Evolutionary conservation across 2,888 invertebrate genomes (phyloP).

Genomic region (Venustoraphidia nigricollis): DNA sequence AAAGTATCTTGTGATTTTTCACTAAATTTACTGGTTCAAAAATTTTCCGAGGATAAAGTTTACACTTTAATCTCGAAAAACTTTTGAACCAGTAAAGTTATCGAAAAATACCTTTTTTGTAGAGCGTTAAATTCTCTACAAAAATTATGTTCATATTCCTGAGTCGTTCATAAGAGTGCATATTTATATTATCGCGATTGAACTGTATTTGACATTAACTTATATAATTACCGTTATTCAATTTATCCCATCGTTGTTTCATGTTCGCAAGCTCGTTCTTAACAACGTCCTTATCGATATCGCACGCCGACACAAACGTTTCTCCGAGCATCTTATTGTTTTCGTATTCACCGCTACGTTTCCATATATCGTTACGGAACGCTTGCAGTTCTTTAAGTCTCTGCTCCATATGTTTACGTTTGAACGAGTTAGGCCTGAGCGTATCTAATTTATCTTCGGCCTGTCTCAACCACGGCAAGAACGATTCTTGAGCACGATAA

Average conservation of each 20-base stretch:
- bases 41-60: too few species aligned
- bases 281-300: constrained; percentile 81
- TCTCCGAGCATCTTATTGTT: constrained; percentile 76
- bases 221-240: constrained; percentile 54
- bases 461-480: constrained; percentile 76
- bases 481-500: constrained; percentile 67
- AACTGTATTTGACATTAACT: too few species aligned
- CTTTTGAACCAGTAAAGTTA: too few species aligned
- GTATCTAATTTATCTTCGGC: constrained; percentile 73
- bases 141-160: too few species aligned
- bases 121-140: too few species aligned
- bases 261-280: constrained; percentile 65
- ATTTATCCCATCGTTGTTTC: constrained; percentile 79
- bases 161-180: too few species aligned
- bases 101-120: too few species aligned
- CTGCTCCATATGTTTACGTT: constrained; percentile 72
- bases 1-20: too few species aligned
- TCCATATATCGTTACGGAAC: constrained; percentile 87
- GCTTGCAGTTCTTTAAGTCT: constrained; percentile 76
- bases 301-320: constrained; percentile 74
- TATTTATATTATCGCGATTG: too few species aligned
- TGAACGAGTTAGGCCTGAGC: constrained; percentile 63
- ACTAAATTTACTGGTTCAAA: too few species aligned
- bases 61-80: too few species aligned
- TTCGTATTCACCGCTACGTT: constrained; percentile 86